Percentiles rank a stretch among this genome's conserved stretches.
Evolutionary conservation across 1,140 invertebrate genomes (phyloP).

Genomic region (Drosophila bocki): DNA sequence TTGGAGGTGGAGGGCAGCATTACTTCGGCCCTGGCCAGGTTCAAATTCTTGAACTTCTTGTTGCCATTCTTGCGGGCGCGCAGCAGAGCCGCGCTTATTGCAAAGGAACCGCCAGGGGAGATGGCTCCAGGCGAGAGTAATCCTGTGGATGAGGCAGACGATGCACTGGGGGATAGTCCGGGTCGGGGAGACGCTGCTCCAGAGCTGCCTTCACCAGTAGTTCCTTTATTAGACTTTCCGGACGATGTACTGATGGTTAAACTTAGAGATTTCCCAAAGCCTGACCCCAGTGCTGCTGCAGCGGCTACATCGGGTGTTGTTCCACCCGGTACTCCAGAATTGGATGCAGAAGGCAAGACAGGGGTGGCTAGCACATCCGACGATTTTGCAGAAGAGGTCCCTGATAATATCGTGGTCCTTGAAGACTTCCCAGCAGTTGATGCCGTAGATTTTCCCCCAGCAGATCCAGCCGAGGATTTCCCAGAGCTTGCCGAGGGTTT

Average conservation of each 20-base stretch:
- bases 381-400: not conserved
- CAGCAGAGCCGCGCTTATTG: constrained; percentile 55
- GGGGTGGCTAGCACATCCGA: constrained; percentile 4
- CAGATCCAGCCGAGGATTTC: not conserved
- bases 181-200: constrained; percentile 12
- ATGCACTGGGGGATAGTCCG: constrained; percentile 9
- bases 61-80: constrained; percentile 69
- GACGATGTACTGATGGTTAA: not conserved
- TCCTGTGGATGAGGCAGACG: constrained; percentile 21
- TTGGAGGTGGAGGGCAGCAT: constrained; percentile 82
- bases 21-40: constrained; percentile 77
- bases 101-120: constrained; percentile 41
- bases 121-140: constrained; percentile 22
- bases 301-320: not conserved
- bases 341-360: not conserved
- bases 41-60: constrained; percentile 84
- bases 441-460: constrained; percentile 3
- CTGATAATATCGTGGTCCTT: not conserved
- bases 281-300: constrained; percentile 7
- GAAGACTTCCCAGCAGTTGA: not conserved
- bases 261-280: constrained; percentile 14
- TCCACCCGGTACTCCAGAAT: constrained; percentile 11
- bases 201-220: constrained; percentile 9
- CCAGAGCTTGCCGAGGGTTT: constrained; percentile 1
- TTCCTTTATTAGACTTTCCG: constrained; percentile 16